These are phyloP conservation scores for Cephus runcator DNA, from an alignment of 2,888 invertebrate genomes.

Conservation along the genomic window DNA sequence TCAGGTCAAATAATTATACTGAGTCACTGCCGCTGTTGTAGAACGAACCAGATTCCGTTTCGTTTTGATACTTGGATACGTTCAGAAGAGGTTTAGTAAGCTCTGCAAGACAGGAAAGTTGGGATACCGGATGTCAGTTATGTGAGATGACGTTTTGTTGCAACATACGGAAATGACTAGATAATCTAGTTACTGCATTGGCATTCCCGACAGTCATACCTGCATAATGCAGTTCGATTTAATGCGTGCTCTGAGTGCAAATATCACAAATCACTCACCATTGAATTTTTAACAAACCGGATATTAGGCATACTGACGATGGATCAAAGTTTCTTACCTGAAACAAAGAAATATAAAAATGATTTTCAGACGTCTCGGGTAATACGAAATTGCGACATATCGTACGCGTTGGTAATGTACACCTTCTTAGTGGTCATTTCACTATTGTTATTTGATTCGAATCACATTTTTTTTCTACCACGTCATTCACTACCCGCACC, in stretches of 20 bases:
- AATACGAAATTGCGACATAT: not conserved
- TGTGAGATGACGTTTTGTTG: not conserved
- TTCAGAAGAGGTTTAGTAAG: not conserved
- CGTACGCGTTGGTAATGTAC: not conserved
- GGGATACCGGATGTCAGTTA: not conserved
- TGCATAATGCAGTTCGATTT: not conserved
- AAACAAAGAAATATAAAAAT: not conserved
- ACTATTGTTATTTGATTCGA: not conserved
- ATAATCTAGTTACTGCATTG: not conserved
- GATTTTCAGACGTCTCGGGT: not conserved
- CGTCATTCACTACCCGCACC: not conserved
- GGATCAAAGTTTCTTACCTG: not conserved
- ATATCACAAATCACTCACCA: not conserved
- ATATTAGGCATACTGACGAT: not conserved
- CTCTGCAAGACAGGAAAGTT: not conserved
- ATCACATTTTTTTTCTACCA: not conserved
- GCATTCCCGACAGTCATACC: not conserved
- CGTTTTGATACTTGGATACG: not conserved
- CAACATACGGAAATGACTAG: not conserved
- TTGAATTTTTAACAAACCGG: not conserved
- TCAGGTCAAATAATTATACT: not conserved
- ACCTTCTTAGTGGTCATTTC: not conserved
- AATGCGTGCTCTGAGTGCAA: not conserved
- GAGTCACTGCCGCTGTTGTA: not conserved
- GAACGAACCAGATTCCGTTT: not conserved